Base-by-base conservation (phyloP, 2,888 invertebrate genomes). In the Pomacea canaliculata region DNA sequence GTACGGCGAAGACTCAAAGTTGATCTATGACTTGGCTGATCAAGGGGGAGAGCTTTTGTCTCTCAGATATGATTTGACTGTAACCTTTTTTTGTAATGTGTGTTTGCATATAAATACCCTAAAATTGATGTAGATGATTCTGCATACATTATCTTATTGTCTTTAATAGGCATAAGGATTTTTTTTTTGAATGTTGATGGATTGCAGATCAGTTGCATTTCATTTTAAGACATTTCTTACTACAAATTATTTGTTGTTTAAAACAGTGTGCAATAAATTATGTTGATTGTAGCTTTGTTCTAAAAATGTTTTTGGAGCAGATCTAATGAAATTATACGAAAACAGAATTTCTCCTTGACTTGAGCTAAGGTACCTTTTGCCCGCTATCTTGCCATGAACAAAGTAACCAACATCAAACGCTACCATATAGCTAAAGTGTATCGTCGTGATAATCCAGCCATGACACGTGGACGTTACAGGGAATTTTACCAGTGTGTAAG, bases 361-460 rank as follows among this genome's bases (percentile, higher is more conserved):
- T 13, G 19, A 27, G 4, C 56, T 7, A 73, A 92, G 92, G 92
- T 99, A 70, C 99, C 99, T 48, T 94, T 99, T 91, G 99, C 99
- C 12, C 93, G 99, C 75, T 99, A 98, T 91, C 92, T 99, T 84
- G 99, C 99, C 0, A 98, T 99, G 98, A 97, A 95, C 91, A 99
- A 99, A 92, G 95, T 99, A 71, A 94, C 94, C 68, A 95, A 94
- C 84, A 94, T 99, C 80, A 99, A 99, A 91, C 93, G 99, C 76
- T 99, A 99, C 91, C 99, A 99, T 90, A 98, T 99, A 83, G 99
- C 98, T 56, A 99, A 99, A 92, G 99, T 99, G 8, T 99, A 99
- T 90, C 93, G 99, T 73, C 93, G 99, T 83, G 99, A 99, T 91
- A 98, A 98, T 91, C 99, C 99, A 4, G 95, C 98, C 0, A 98